A percentile compares a stretch with the other conserved stretches of the same genome.
phyloP scores from a whole-genome alignment of 2,888 invertebrate species.

The Agrotis puta region DNA sequence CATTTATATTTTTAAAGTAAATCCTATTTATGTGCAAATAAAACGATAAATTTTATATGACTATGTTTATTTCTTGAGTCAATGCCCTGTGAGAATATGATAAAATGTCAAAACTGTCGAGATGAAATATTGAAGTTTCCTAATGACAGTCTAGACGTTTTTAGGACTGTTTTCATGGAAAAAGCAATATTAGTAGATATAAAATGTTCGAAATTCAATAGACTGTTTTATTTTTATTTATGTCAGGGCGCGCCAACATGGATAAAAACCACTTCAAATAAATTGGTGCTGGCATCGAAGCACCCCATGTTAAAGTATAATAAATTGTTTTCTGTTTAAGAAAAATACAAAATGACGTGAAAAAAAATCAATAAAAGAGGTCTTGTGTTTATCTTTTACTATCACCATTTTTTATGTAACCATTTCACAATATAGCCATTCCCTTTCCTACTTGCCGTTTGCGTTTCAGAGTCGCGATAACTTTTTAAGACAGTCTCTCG shows the following conservation, averaged over 20 bases:
- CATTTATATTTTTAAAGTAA: constrained; percentile 12
- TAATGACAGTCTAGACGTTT: constrained; percentile 21
- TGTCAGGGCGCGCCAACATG: not conserved
- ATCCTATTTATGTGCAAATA: constrained; percentile 28
- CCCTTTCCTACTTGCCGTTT: too few species aligned
- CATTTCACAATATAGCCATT: too few species aligned
- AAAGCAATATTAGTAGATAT: not conserved
- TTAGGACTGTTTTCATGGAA: not conserved
- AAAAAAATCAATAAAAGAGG: not conserved
- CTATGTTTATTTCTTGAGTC: constrained; percentile 8
- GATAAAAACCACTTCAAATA: constrained; percentile 1
- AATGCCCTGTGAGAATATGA: constrained; percentile 27
- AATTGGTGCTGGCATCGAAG: not conserved
- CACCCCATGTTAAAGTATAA: not conserved
- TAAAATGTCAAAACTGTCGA: constrained; percentile 13
- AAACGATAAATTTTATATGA: constrained; percentile 7
- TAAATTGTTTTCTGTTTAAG: constrained; percentile 12
- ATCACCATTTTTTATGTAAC: too few species aligned
- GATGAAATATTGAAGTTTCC: constrained; percentile 27
- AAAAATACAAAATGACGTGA: not conserved
- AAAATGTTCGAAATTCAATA: not conserved
- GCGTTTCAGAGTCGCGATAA: too few species aligned
- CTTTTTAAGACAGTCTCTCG: too few species aligned
- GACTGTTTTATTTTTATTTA: not conserved
- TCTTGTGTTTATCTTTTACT: not conserved